These are phyloP conservation scores for Eumerus sabulonum DNA, from an alignment of 2,888 invertebrate species.

Conservation along the genomic window DNA sequence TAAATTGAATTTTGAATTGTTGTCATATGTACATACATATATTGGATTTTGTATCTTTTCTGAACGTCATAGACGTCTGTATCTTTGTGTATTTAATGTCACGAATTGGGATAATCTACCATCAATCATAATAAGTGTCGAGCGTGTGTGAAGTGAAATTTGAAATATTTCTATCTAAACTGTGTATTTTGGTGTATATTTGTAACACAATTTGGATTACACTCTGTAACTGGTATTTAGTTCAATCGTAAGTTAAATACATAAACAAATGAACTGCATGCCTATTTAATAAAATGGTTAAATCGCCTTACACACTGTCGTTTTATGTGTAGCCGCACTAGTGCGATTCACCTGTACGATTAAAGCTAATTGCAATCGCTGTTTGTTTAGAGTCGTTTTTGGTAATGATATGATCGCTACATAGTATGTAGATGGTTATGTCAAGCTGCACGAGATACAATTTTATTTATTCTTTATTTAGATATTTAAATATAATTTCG, in stretches of 20 bases:
- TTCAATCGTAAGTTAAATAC: too few species aligned
- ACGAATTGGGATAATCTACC: background rate
- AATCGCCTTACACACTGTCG: background rate
- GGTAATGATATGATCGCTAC: constrained; percentile 39
- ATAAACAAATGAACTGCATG: too few species aligned
- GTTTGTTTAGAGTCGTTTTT: constrained; percentile 40
- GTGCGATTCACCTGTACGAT: constrained; percentile 43
- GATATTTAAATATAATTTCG: constrained; percentile 59
- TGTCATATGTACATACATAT: too few species aligned
- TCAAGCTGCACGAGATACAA: constrained; percentile 29
- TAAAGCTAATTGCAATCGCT: constrained; percentile 43
- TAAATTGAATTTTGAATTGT: constrained; percentile 27
- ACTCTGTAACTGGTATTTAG: too few species aligned
- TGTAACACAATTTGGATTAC: too few species aligned
- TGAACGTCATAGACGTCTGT: background rate
- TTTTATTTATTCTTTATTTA: constrained; percentile 42
- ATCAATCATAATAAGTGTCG: background rate
- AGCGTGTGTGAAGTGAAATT: constrained; percentile 3
- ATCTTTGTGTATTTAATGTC: background rate
- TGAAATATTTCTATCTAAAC: background rate
- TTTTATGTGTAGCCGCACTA: constrained; percentile 11
- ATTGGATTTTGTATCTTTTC: background rate
- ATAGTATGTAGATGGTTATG: constrained; percentile 28
- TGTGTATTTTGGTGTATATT: too few species aligned
- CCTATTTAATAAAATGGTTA: background rate